A percentile compares a stretch with the other conserved stretches of the same genome.
Evolutionary conservation across 2,113 vertebrate genomes (phyloP).

Genomic region (Trogon surrucura): DNA sequence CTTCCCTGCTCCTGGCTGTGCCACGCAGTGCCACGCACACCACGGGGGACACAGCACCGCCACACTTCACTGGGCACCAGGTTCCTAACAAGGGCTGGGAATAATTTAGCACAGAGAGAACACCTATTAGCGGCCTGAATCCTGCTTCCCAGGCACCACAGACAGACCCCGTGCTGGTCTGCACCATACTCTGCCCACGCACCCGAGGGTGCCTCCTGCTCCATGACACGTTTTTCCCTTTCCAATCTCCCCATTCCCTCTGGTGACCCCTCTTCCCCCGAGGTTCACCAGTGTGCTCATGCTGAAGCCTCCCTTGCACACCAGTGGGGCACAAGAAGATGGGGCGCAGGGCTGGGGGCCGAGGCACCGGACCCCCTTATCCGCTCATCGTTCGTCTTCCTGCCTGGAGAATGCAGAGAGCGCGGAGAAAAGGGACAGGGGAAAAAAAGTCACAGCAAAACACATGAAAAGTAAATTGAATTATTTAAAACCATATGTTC

Average conservation of each 20-base stretch:
- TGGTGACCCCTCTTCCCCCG: background rate
- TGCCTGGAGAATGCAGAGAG: background rate
- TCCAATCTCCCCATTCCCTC: background rate
- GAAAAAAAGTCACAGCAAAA: conserved; percentile 60
- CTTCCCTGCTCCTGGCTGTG: background rate
- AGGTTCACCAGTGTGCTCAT: background rate
- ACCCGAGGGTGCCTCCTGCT: background rate
- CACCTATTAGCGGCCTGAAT: background rate
- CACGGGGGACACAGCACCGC: rapidly evolving
- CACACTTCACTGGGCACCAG: background rate
- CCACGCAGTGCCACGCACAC: background rate
- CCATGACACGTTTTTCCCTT: background rate
- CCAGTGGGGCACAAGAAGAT: background rate
- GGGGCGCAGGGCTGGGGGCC: background rate
- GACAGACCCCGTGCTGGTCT: background rate
- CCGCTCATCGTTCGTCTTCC: background rate
- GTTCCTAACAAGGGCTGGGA: background rate
- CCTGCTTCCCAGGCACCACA: background rate
- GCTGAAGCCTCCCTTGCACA: background rate
- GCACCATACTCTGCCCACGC: background rate
- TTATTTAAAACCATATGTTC: conserved; percentile 79
- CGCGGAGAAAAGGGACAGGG: conserved; percentile 58
- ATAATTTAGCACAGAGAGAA: background rate
- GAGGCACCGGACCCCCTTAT: background rate
- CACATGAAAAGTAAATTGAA: conserved; percentile 76